Base-by-base conservation (phyloP, 53 echinoderm and acorn worm genomes). In the Apostichopus leukothele region DNA sequence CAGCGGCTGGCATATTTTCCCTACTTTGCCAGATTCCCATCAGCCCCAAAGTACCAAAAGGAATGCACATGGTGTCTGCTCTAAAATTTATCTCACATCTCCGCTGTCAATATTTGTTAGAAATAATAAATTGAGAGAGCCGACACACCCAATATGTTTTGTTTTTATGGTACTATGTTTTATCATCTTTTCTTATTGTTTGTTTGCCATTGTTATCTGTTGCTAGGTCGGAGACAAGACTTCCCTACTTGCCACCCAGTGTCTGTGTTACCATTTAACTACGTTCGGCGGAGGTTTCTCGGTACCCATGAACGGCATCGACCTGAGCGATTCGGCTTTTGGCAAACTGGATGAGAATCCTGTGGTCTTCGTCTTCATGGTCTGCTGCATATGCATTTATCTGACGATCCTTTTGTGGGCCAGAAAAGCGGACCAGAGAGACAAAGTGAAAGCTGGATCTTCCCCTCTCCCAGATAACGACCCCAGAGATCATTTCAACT, bases 331-430 rank as follows among this genome's bases (percentile, higher is more conserved):
- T 51, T 92, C 92, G 18, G 96, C 96, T 51, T 96, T 96, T 86
- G 74, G 80, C 52, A 96, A 94, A 81, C 94, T 96, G 12, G 93
- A 92, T n/a, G 96, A 96, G 93, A 96, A 96, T 66, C 96, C 96
- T 1, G 91, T 96, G 8, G 96, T 96, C 5, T 96, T 96, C 81
- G 90, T 89, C 27, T 96, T 96, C 88, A 92, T 94, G 92, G 90
- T 90, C 27, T 88, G 79, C 57, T 92, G 92, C 73, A 89, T 94
- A 27, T 79, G 92, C 9, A 57, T 96, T 27, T 96, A 96, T 76
- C 60, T 92, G 22, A 89, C 91, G 14, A 78, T 94, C 21, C 51
- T 94, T n/a, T 66, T 96, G 20, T 96, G 96, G 96, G 94, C 96
- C 0, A 88, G 90, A 52, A 96, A 96, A 89, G 93, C 91, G 7